These are phyloP conservation scores for Lasioglossum marginatum DNA, from an alignment of 2,888 invertebrate genomes.

Conservation along the genomic window DNA sequence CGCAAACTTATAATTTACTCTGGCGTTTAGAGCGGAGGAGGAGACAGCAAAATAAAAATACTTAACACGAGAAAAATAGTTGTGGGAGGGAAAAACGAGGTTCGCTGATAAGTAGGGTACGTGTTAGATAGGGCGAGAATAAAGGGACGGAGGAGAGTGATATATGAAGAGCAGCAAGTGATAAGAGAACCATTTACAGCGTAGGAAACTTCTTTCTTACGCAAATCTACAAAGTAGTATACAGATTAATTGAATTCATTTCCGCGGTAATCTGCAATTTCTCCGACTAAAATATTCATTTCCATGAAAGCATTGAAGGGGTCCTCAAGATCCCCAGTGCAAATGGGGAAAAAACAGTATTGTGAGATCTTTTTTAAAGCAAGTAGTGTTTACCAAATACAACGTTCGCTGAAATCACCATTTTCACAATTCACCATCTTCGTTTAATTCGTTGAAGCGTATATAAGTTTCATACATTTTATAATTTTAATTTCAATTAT, in stretches of 20 bases:
- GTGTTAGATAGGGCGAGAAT: constrained; percentile 9
- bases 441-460: neutral
- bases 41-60: neutral
- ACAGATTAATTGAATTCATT: constrained; percentile 5
- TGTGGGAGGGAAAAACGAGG: neutral
- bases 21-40: constrained; percentile 13
- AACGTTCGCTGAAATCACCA: neutral
- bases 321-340: neutral
- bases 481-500: neutral
- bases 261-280: neutral
- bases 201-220: constrained; percentile 1
- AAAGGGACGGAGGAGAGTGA: constrained; percentile 21
- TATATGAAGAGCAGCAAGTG: constrained; percentile 28
- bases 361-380: neutral
- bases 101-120: constrained; percentile 28
- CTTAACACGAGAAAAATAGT: constrained; percentile 17
- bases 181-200: constrained; percentile 29
- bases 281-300: neutral
- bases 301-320: neutral
- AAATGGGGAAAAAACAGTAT: neutral
- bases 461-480: neutral
- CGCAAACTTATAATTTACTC: constrained; percentile 15
- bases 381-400: neutral
- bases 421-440: neutral
- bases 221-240: neutral